Evolutionary conservation across 2,888 invertebrate species (phyloP).

Genomic region (Megaustenia siamemsis): DNA sequence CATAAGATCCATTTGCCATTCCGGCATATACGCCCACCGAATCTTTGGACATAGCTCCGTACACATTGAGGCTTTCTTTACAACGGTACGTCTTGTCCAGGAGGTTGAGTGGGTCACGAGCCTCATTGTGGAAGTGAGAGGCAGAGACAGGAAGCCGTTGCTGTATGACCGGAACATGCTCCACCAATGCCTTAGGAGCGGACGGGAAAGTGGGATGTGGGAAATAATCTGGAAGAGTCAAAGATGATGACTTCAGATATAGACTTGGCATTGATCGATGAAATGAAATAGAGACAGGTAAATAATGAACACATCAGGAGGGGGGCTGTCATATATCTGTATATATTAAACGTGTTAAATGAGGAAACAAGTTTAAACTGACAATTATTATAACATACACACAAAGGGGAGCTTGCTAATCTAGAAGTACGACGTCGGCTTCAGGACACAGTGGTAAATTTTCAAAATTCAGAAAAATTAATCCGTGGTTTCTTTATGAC

Average conservation of each 20-base stretch:
- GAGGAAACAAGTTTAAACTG: too few relatives aligned
- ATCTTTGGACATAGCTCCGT: conserved; percentile 59
- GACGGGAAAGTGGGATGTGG: conserved; percentile 58
- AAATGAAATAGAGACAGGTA: too few relatives aligned
- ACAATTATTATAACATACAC: too few relatives aligned
- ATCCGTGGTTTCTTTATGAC: too few relatives aligned
- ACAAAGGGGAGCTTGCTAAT: too few relatives aligned
- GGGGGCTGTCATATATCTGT: too few relatives aligned
- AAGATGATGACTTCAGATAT: not conserved
- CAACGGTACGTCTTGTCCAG: conserved; percentile 69
- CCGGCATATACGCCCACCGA: conserved; percentile 27
- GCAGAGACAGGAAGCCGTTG: conserved; percentile 63
- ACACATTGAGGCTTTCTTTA: conserved; percentile 63
- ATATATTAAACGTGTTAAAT: too few relatives aligned
- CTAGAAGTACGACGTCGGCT: too few relatives aligned
- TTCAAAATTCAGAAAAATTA: too few relatives aligned
- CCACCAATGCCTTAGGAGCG: conserved; percentile 70
- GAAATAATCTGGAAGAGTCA: conserved; percentile 60
- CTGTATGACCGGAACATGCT: conserved; percentile 76
- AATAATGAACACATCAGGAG: too few relatives aligned
- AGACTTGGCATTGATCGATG: too few relatives aligned
- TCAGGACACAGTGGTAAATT: too few relatives aligned
- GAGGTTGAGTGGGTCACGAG: conserved; percentile 68
- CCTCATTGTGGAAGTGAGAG: conserved; percentile 61
- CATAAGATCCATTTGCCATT: conserved; percentile 57